phyloP scores from a whole-genome alignment of 92 coral and sea anemone species.

The Actinernus sp. region DNA sequence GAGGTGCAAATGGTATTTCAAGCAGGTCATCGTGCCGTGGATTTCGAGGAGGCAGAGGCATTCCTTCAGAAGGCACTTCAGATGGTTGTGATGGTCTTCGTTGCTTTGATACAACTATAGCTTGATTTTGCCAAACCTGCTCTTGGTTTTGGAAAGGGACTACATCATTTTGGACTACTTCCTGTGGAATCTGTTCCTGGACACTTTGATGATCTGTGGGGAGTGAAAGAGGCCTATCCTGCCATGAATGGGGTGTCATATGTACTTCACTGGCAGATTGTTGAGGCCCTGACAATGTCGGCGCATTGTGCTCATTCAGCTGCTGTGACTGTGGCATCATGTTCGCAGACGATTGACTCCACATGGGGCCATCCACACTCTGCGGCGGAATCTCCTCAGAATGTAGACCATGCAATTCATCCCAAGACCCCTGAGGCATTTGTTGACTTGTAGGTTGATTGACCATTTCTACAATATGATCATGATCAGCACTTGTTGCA shows the following conservation, averaged over 20 bases:
- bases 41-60: conserved; percentile 17
- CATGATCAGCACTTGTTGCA: conserved; percentile 3
- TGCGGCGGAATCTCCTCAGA: too few species aligned
- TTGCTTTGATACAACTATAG: not conserved
- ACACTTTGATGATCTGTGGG: conserved; percentile 1
- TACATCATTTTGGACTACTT: conserved; percentile 9
- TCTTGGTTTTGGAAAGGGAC: not conserved
- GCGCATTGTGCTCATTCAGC: not conserved
- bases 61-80: conserved; percentile 1
- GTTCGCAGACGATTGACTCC: conserved; percentile 34
- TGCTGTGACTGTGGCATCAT: conserved; percentile 8
- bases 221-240: conserved; percentile 8
- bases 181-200: conserved; percentile 8
- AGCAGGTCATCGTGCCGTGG: conserved; percentile 19
- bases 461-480: not conserved
- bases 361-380: conserved; percentile 9
- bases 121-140: conserved; percentile 31
- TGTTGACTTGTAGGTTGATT: conserved; percentile 36
- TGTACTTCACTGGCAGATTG: too few species aligned
- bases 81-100: conserved; percentile 26
- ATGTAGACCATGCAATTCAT: conserved; percentile 48
- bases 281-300: not conserved
- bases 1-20: conserved; percentile 22
- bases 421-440: conserved; percentile 31
- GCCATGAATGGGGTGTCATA: conserved; percentile 8